Base-by-base conservation (phyloP, 2,113 vertebrate genomes). In the Alectura lathami region DNA sequence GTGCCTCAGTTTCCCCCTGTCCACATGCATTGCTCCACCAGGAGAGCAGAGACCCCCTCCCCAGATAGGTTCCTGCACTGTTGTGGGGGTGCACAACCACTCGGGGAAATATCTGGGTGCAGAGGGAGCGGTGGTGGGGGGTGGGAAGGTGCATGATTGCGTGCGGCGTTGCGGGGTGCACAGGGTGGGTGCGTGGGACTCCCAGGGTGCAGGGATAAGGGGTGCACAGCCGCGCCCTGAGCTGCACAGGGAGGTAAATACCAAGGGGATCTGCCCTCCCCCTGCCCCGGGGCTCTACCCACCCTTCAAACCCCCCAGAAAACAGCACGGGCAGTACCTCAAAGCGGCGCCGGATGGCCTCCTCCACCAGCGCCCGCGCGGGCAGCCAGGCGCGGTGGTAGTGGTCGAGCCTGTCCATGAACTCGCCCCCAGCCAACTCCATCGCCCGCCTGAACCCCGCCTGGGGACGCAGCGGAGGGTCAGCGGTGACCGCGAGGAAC, bases 331-430 rank as follows among this genome's bases (percentile, higher is more conserved):
- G 2, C 4, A 1, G 15, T 97, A 99, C 99, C 99, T 99, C 81
- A 48, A 98, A 97, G 72, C 99, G 97, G 10, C 32, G 75, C 72
- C 40, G 93, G 13, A 99, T 62, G 8, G 99, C 99, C 3, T 98
- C 95, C 56, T 99, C 98, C 93, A 99, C 98, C n/a, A 99, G 94
- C 0, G 42, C 83, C n/a, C 98, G 98, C 1, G 99, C 99, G 0
- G 99, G 99, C 57, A 99, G 96, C 99, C 99, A 99, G 83, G 98
- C 97, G 1, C 90, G 97, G 80, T 97, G 97, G 94, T 98, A 99
- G 85, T 97, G 99, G 11, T 98, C 97, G 26, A 99, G 48, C 3
- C 98, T 97, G 77, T 98, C 98, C 95, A 98, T 76, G 95, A 99
- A 99, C 94, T 99, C 99, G 0, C 96, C 93, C 22, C 96, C 98